A percentile compares a stretch with the other conserved stretches of the same genome.
Conservation (phyloP, 1,140 invertebrate species). For the Penaeus indicus region DNA sequence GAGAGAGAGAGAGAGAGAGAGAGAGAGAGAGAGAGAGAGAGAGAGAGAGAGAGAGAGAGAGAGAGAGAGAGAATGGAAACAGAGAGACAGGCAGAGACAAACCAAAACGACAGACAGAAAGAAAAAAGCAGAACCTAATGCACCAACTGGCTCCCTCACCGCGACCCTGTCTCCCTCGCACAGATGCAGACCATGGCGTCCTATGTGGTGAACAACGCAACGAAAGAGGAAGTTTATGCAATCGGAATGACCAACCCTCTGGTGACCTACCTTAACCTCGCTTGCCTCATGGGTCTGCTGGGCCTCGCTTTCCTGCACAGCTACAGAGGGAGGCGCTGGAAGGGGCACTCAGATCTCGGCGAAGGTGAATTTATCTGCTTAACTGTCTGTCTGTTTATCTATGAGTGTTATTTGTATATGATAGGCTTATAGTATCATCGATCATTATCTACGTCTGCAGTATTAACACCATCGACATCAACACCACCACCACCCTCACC, state of each 20-base stretch:
- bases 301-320: constrained; percentile 37
- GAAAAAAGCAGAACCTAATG: neutral
- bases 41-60: neutral
- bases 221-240: constrained; percentile 28
- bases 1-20: neutral
- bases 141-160: too few species aligned
- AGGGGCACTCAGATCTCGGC: neutral
- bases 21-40: constrained; percentile 9
- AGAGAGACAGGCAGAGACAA: neutral
- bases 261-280: constrained; percentile 59
- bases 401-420: too few species aligned
- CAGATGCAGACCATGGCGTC: constrained; percentile 47
- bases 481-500: too few species aligned
- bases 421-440: too few species aligned
- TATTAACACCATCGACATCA: too few species aligned
- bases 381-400: too few species aligned
- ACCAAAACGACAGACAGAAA: neutral
- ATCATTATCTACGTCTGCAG: too few species aligned
- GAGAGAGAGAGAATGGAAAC: neutral
- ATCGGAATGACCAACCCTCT: constrained; percentile 63
- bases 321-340: constrained; percentile 42
- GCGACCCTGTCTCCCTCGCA: neutral
- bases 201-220: constrained; percentile 26
- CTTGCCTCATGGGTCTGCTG: constrained; percentile 10
- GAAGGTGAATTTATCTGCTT: neutral